Base-by-base conservation (phyloP, 2,113 vertebrate species). In the Acanthisitta chloris region DNA sequence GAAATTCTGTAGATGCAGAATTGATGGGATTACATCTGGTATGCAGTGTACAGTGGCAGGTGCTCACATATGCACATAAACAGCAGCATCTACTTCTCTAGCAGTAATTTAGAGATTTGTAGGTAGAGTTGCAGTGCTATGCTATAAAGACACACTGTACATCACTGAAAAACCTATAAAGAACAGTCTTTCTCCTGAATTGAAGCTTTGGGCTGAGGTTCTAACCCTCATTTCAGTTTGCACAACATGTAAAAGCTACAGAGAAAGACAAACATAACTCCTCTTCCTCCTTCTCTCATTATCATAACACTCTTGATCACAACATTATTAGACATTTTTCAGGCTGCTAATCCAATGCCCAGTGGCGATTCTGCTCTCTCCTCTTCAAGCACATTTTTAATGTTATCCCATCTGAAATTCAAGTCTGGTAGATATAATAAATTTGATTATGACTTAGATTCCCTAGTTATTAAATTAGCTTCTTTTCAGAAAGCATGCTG, bases 391-490 rank as follows among this genome's bases (percentile, higher is more conserved):
- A 82, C 18, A 31, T 92, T 94, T 77, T 90, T 82, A 77, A 89
- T 66, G 38, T 78, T 86, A 76, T 77, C 46, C 66, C 82, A 86
- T 91, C 66, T 88, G 46, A 94, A 93, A 93, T 87, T 90, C 58
- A 94, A 38, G 54, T 65, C 81, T 80, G 42, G 64, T 66, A 94
- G 94, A 95, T 54, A 59, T 40, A 96, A 87, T 58, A 94, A 91
- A 82, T 92, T 62, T 92, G 62, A 80, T 70, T 94, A 71, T 58
- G 90, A 77, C 71, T 93, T 83, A 70, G 20, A 92, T 86, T 91
- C 61, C 42, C 57, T 65, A 59, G 34, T 77, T 90, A 93, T 86
- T 92, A 95, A 82, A 92, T 90, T 69, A 88, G 64, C 28, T 91
- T 83, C 9, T 73, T 90, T 95, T 93, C 81, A 92, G 71, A 79